Percentiles rank a stretch among this genome's conserved stretches.
These are phyloP conservation scores for Conus ventricosus DNA, from an alignment of 1,140 invertebrate genomes.

Conservation along the genomic window DNA sequence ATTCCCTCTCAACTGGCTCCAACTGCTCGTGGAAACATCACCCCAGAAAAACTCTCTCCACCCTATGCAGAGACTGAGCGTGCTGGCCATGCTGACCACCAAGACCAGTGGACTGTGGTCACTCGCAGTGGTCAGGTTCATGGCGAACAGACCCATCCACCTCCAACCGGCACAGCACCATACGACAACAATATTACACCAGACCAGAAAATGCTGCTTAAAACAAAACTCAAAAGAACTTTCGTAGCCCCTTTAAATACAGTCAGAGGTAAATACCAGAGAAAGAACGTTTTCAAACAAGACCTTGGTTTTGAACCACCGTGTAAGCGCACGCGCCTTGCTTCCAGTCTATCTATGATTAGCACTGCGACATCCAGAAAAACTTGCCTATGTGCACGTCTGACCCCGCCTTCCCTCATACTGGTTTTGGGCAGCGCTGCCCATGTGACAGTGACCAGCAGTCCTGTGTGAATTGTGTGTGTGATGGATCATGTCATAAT, in stretches of 20 bases:
- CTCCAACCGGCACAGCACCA: too few species aligned
- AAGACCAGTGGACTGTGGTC: neutral
- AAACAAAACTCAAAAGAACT: too few species aligned
- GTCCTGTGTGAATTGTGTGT: conserved; percentile 89
- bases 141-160: too few species aligned
- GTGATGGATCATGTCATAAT: conserved; percentile 89
- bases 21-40: neutral
- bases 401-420: conserved; percentile 91
- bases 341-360: conserved; percentile 23
- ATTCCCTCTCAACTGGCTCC: conserved; percentile 17
- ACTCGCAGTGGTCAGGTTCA: too few species aligned
- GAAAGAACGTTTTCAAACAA: conserved; percentile 33
- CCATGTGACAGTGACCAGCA: conserved; percentile 91
- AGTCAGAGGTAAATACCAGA: conserved; percentile 39
- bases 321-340: conserved; percentile 40
- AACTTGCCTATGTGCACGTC: conserved; percentile 91
- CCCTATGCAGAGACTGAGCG: conserved; percentile 16
- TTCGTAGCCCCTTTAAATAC: neutral
- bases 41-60: conserved; percentile 27
- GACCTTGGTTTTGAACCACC: conserved; percentile 40
- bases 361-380: conserved; percentile 35
- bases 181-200: too few species aligned
- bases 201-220: too few species aligned
- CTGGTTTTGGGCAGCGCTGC: conserved; percentile 93
- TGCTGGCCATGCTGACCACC: neutral